Conservation (phyloP, 2,888 invertebrate species). For the Dastarcus helophoroides region DNA sequence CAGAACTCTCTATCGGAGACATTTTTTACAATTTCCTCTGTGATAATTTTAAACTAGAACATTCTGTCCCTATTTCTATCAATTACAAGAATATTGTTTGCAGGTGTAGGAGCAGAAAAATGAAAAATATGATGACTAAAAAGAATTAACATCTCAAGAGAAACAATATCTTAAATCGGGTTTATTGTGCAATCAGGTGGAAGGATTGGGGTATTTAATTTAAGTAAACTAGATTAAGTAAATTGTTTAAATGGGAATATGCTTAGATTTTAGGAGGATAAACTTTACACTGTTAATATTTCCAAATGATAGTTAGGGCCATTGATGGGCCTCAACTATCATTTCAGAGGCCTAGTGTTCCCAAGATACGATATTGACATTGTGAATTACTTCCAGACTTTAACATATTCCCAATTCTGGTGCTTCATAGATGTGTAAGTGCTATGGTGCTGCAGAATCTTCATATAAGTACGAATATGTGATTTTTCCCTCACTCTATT, state of each 20-base stretch:
- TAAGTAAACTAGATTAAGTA: constrained; percentile 12
- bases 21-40: constrained; percentile 10
- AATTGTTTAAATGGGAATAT: constrained; percentile 21
- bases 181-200: constrained; percentile 78
- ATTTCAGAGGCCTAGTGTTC: no score
- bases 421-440: constrained; percentile 32
- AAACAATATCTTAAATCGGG: constrained; percentile 45
- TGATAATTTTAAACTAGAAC: no score
- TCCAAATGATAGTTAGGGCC: background rate
- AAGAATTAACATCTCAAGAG: constrained; percentile 9
- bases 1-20: constrained; percentile 10
- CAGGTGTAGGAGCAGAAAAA: constrained; percentile 15
- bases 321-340: no score
- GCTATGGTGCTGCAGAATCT: constrained; percentile 36
- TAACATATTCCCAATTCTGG: constrained; percentile 35
- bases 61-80: no score
- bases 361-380: background rate
- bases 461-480: constrained; percentile 22
- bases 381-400: constrained; percentile 27
- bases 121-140: constrained; percentile 1
- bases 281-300: background rate
- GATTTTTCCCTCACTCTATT: constrained; percentile 17
- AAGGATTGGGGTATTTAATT: constrained; percentile 40
- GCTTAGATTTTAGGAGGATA: constrained; percentile 30
- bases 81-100: constrained; percentile 10